These are phyloP conservation scores for Pristionchus mayeri DNA, from an alignment of 2,888 invertebrate species.

Conservation along the genomic window DNA sequence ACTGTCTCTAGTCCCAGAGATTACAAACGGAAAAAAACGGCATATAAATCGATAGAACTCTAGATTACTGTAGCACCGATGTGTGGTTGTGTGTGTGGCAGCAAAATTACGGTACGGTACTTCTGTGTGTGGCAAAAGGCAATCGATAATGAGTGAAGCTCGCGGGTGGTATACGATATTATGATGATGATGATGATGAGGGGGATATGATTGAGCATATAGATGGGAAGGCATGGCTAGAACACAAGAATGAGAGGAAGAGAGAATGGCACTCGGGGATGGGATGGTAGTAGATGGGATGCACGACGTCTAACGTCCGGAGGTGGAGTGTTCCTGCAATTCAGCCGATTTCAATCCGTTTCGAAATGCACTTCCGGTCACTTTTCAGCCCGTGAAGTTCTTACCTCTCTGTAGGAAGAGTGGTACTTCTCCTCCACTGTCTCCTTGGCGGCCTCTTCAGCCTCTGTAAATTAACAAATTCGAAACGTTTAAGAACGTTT, in stretches of 20 bases:
- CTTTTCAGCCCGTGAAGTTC: no score
- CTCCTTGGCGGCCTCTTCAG: constrained; percentile 62
- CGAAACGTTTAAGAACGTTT: background rate
- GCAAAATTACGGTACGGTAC: background rate
- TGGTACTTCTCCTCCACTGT: constrained; percentile 72
- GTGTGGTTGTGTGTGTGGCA: constrained; percentile 26
- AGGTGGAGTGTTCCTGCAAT: constrained; percentile 34
- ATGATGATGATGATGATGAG: constrained; percentile 12
- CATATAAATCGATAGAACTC: background rate
- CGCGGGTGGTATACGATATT: background rate
- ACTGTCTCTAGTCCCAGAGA: constrained; percentile 7
- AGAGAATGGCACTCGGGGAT: constrained; percentile 4
- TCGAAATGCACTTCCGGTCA: background rate
- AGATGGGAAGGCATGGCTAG: constrained; percentile 41
- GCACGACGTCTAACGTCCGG: constrained; percentile 10
- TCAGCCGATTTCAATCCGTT: background rate
- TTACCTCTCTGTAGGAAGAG: constrained; percentile 68
- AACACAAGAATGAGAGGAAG: background rate
- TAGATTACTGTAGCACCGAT: constrained; percentile 6
- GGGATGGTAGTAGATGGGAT: background rate
- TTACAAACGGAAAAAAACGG: background rate
- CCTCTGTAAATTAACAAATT: constrained; percentile 18
- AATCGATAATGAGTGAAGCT: constrained; percentile 2
- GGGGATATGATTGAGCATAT: no score
- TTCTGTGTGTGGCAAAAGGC: constrained; percentile 11